Conservation (phyloP, 2,113 vertebrate species). For the Nycticryphes semicollaris region DNA sequence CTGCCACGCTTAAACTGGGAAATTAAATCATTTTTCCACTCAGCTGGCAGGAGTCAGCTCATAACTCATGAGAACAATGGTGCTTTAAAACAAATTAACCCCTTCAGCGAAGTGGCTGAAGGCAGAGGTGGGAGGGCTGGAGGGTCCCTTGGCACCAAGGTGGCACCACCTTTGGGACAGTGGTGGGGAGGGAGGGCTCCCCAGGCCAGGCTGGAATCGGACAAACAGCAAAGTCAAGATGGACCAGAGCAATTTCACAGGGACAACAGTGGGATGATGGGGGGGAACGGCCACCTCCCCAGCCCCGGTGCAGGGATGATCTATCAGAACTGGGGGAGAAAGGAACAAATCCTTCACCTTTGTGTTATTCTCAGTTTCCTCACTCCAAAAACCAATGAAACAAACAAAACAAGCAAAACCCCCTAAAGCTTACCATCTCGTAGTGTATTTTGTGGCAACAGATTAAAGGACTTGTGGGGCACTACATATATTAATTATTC, state of each 20-base stretch:
- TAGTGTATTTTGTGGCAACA: background rate
- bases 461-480: background rate
- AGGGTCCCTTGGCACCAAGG: background rate
- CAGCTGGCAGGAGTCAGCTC: conserved; percentile 1
- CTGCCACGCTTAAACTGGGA: conserved; percentile 3
- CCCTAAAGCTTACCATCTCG: accelerated
- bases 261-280: accelerated
- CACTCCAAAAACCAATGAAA: accelerated
- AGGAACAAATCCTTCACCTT: background rate
- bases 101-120: background rate
- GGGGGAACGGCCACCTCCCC: too few species aligned
- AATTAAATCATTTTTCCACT: conserved; percentile 13
- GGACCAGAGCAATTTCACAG: accelerated
- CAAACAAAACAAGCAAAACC: too few species aligned
- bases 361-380: background rate
- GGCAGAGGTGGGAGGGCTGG: background rate
- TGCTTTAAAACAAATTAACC: background rate
- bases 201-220: accelerated
- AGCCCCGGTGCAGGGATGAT: accelerated
- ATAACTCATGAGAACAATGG: background rate
- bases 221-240: accelerated
- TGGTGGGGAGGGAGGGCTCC: background rate
- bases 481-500: background rate
- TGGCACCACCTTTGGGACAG: accelerated
- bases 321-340: background rate